Evolutionary conservation across 1,140 invertebrate genomes (phyloP).

Genomic region (Goniozus legneri): DNA sequence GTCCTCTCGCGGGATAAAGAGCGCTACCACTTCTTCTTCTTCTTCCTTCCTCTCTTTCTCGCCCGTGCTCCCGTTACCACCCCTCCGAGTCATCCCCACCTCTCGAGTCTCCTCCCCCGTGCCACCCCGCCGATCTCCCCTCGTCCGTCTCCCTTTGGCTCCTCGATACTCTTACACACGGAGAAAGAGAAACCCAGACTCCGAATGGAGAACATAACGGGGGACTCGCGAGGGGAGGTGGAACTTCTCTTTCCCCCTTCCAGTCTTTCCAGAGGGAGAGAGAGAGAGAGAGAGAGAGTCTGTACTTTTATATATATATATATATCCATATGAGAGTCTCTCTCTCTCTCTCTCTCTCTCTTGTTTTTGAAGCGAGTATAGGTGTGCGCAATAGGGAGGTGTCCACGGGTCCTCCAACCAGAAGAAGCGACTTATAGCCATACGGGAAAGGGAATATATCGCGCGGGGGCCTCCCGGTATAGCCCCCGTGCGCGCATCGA

Average conservation of each 20-base stretch:
- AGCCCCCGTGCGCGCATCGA: constrained; percentile 9
- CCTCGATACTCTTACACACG: constrained; percentile 15
- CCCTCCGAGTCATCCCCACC: constrained; percentile 28
- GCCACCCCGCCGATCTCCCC: constrained; percentile 27
- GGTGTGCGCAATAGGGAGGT: constrained; percentile 50
- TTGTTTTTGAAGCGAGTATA: constrained; percentile 24
- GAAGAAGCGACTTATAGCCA: constrained; percentile 51
- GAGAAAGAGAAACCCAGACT: constrained; percentile 6
- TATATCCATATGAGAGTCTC: too few relatives aligned
- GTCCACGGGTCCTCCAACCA: constrained; percentile 51
- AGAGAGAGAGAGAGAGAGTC: too few relatives aligned
- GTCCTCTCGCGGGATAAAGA: constrained; percentile 36
- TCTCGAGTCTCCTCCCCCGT: constrained; percentile 19
- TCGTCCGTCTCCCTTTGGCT: constrained; percentile 21
- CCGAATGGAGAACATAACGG: constrained; percentile 19
- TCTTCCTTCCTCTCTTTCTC: constrained; percentile 18
- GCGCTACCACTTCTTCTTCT: constrained; percentile 41
- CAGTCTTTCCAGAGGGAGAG: too few relatives aligned
- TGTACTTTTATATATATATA: too few relatives aligned
- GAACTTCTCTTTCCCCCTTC: too few relatives aligned
- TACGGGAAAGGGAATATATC: constrained; percentile 21
- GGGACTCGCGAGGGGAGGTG: too few relatives aligned
- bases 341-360: background rate
- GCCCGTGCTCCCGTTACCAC: constrained; percentile 20
- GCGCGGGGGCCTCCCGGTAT: constrained; percentile 2